A percentile compares a stretch with the other conserved stretches of the same genome.
Evolutionary conservation across 2,888 invertebrate species (phyloP).

Genomic region (Hirtodrosophila trivittata): DNA sequence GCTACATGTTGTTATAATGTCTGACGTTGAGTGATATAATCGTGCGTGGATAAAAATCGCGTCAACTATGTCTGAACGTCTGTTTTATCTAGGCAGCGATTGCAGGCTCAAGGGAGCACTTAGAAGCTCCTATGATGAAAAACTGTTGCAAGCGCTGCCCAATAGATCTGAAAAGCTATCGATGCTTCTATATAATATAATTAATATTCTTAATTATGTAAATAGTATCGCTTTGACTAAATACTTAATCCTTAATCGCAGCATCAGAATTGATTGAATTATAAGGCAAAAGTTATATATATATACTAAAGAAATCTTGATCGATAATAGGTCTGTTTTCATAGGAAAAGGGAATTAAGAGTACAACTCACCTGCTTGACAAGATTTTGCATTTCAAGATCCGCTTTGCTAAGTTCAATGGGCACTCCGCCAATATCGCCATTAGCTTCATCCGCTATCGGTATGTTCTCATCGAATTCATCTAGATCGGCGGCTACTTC

Average conservation of each 20-base stretch:
- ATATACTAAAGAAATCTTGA: no score
- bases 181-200: no score
- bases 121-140: constrained; percentile 2
- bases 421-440: constrained; percentile 58
- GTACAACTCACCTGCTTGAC: constrained; percentile 87
- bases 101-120: constrained; percentile 36
- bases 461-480: constrained; percentile 97
- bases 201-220: no score
- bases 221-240: no score
- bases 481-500: constrained; percentile 95
- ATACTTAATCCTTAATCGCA: no score
- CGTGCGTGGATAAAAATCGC: constrained; percentile 66
- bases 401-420: constrained; percentile 88
- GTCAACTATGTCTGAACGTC: constrained; percentile 84
- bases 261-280: no score
- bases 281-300: no score
- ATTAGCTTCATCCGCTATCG: constrained; percentile 88
- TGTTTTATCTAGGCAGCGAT: constrained; percentile 59
- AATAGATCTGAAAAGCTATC: neutral
- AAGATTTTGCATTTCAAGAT: constrained; percentile 89
- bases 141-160: constrained; percentile 48
- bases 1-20: constrained; percentile 52
- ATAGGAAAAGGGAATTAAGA: no score
- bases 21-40: constrained; percentile 83
- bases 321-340: no score